These are phyloP conservation scores for Drosophila punjabiensis DNA, from an alignment of 1,140 invertebrate species.

Conservation along the genomic window DNA sequence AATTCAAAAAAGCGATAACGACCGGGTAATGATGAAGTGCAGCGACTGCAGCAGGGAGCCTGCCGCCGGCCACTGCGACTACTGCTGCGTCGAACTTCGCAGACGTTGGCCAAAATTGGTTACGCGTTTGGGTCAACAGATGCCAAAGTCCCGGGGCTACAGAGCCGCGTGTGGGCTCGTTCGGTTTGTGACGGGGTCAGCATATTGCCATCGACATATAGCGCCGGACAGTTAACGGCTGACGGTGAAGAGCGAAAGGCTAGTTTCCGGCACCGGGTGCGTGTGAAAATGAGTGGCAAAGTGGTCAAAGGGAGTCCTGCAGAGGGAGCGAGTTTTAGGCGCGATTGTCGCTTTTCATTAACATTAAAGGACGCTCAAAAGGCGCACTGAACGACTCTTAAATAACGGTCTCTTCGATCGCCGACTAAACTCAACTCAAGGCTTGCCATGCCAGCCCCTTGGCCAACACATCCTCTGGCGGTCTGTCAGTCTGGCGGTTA, in stretches of 20 bases:
- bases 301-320: conserved; percentile 13
- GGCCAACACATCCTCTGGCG: neutral
- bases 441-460: neutral
- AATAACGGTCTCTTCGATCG: neutral
- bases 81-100: conserved; percentile 39
- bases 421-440: neutral
- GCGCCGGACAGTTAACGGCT: neutral
- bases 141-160: conserved; percentile 47
- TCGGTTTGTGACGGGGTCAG: conserved; percentile 46
- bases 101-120: conserved; percentile 72
- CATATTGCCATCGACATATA: conserved; percentile 49
- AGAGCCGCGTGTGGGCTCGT: conserved; percentile 26
- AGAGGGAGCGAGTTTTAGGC: neutral
- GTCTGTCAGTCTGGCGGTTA: neutral
- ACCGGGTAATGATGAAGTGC: conserved; percentile 78
- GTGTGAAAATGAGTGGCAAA: conserved; percentile 71
- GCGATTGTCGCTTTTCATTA: neutral
- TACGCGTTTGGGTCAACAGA: conserved; percentile 80
- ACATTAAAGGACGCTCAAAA: conserved; percentile 6
- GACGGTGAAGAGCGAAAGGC: conserved; percentile 6
- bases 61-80: conserved; percentile 47
- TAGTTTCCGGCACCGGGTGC: conserved; percentile 17
- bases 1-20: conserved; percentile 82
- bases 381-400: neutral
- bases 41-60: conserved; percentile 21